These are phyloP conservation scores for Lithodes maja DNA, from an alignment of 2,888 invertebrate genomes.

Conservation along the genomic window DNA sequence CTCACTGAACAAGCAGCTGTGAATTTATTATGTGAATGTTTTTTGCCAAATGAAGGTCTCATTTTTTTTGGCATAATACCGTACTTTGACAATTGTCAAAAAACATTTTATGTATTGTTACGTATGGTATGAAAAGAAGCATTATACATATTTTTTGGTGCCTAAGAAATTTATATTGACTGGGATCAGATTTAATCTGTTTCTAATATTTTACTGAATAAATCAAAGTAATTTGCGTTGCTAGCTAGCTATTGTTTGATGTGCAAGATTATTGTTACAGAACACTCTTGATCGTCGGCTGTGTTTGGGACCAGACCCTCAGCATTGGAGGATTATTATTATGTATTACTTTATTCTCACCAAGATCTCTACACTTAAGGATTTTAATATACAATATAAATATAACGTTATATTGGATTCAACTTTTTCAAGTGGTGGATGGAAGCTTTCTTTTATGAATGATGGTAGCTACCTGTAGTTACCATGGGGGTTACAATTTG, in stretches of 20 bases:
- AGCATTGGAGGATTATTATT: neutral
- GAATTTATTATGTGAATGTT: constrained; percentile 10
- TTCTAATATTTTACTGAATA: neutral
- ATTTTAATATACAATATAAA: too few species aligned
- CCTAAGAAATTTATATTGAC: constrained; percentile 19
- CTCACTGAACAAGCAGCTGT: neutral
- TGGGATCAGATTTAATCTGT: constrained; percentile 19
- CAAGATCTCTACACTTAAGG: too few species aligned
- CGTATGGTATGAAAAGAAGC: constrained; percentile 30
- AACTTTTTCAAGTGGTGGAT: too few species aligned
- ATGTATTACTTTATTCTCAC: too few species aligned
- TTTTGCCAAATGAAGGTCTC: constrained; percentile 28
- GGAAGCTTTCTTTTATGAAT: too few species aligned
- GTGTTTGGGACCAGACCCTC: constrained; percentile 14
- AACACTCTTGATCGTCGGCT: constrained; percentile 2
- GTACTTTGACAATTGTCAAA: constrained; percentile 12
- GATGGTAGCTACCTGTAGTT: too few species aligned
- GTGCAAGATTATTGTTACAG: neutral
- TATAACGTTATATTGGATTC: too few species aligned
- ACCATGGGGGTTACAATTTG: too few species aligned
- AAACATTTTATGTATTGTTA: constrained; percentile 26
- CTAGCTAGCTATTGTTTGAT: neutral
- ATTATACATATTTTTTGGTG: constrained; percentile 39
- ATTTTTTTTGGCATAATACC: constrained; percentile 18
- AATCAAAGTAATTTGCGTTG: neutral